Evolutionary conservation across 1,140 invertebrate species (phyloP), one percentile per base, ranked within the genome.

Genomic region (Metaphire vulgaris): DNA sequence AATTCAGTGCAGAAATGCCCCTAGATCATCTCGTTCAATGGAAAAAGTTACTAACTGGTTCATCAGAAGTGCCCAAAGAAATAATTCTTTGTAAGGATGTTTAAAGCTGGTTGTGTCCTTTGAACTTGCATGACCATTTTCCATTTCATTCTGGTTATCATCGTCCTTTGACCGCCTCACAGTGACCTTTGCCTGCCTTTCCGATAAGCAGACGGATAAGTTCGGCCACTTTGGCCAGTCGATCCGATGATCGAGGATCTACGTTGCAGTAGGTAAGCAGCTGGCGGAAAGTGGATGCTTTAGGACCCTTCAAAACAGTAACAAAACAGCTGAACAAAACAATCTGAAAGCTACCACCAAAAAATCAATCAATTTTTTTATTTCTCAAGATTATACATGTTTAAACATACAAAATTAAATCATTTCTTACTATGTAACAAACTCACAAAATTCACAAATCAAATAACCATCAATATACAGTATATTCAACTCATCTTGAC

Each of bases 21-120:
- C n/a, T n/a, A n/a, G n/a, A n/a, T n/a, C n/a, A n/a, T n/a, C n/a
- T n/a, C n/a, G n/a, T n/a, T n/a, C n/a, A n/a, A n/a, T n/a, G n/a
- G n/a, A n/a, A n/a, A n/a, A n/a, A n/a, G n/a, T n/a, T 14, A n/a
- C 33, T 65, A 67, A 85, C 83, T 81, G 81, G 31, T 82, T 80
- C 66, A 82, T 73, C 15, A 85, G 77, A 1, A 83, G 73, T 1
- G 82, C 81, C 84, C 83, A 85, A 2, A 84, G 77, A 15, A 85
- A 76, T 31, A 85, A 72, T 69, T 83, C 80, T 74, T 82, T 83
- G 76, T 82, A 85, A 15, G 83, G 84, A 16, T 78, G 70, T 70
- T 82, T 81, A 70, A 82, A 82, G n/a, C 64, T 72, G 1, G 29
- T 31, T 33, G 76, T 69, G 29, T 32, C 74, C n/a, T 28, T 28